Base-by-base conservation (phyloP, 2,888 invertebrate genomes). In the Amiota communis region DNA sequence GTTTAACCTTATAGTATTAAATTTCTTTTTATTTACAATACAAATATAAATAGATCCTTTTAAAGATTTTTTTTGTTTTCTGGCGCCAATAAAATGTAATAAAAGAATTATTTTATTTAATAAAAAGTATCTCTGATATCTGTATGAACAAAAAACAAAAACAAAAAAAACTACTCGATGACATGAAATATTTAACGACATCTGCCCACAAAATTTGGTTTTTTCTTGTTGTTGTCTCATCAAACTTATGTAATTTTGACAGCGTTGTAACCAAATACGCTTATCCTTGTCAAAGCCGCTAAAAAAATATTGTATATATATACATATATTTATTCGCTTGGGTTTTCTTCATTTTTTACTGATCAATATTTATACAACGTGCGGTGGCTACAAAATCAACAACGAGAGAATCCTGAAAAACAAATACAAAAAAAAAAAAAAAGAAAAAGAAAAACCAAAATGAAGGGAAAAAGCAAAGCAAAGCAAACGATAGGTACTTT, bases 171-270 rank as follows among this genome's bases (percentile, higher is more conserved):
- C 15, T 3, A 64, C n/a, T 17, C n/a, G 48, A 15, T 12, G 51
- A 49, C 12, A 67, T 67, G 10, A 67, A 49, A 67, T 49, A 49
- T 49, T 17, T 20, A 15, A 49, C 49, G 64, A 6, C 64, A 64
- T 46, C 46, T 47, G 64, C 11, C 8, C 64, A 64, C 36, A 64
- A 48, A 67, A 49, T 46, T 46, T 17, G 13, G 47, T 46, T 46
- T 13, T 13, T 46, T 36, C 4, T 36, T 36, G 36, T 36, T 36
- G 36, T 36, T 36, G 36, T 6, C 36, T 6, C 36, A 46, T 13
- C 13, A 53, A 51, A 49, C 65, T 67, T 67, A 49, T 67, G 49
- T 49, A 17, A 49, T 17, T 67, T 67, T 67, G 49, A 67, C 65
- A 67, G 10, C 17, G 49, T 20, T 11, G 15, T 20, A 67, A 49